Evolutionary conservation across 2,797 vertebrate species (phyloP).

Genomic region (Alectoris magna): DNA sequence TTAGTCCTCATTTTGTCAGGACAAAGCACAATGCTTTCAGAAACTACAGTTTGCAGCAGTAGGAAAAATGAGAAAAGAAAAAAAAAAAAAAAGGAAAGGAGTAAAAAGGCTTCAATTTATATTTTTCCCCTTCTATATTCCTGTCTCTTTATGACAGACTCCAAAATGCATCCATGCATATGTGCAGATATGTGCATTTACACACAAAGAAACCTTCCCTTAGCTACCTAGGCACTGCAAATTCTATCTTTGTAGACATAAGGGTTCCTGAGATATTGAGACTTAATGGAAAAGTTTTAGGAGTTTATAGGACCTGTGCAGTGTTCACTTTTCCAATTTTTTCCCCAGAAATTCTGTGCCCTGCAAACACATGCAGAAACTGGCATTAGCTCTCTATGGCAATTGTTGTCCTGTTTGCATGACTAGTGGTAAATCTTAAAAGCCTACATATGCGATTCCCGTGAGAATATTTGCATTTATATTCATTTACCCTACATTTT

Average conservation of each 20-base stretch:
- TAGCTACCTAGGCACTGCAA: neutral
- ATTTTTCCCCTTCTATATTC: neutral
- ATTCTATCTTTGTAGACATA: neutral
- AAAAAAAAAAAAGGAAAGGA: neutral
- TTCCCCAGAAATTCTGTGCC: neutral
- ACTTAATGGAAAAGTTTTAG: neutral
- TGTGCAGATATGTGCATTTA: fast-evolving
- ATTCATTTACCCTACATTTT: neutral
- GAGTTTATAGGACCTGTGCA: neutral
- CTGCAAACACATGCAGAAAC: neutral
- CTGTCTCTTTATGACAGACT: neutral
- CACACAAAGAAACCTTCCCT: neutral
- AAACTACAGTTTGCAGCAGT: neutral
- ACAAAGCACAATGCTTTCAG: neutral
- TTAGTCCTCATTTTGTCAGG: conserved; percentile 1
- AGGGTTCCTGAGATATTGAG: neutral
- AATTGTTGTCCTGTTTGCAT: neutral
- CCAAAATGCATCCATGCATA: fast-evolving
- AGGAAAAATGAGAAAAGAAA: neutral
- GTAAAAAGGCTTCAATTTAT: neutral
- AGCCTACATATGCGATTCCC: neutral
- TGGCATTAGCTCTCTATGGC: neutral
- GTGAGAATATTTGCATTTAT: neutral
- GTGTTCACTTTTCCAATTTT: neutral
- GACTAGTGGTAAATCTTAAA: neutral